Evolutionary conservation across 2,888 invertebrate species (phyloP), one percentile per base, ranked within the genome.

Genomic region (Ctena decussata): DNA sequence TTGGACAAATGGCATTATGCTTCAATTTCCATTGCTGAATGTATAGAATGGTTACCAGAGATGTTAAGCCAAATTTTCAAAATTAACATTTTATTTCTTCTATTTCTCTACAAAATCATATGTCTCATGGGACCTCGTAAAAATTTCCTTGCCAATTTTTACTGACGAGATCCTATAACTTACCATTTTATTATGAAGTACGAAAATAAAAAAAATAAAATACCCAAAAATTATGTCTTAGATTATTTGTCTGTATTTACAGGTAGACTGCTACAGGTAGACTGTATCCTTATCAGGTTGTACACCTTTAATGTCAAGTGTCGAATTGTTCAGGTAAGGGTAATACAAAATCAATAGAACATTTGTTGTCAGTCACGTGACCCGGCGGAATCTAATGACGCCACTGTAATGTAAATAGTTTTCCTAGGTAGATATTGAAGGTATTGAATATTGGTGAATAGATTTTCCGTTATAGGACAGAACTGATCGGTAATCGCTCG

Each of bases 281-380:
- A 65, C 65, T 65, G 32, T 65, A 35, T 65, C 65, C 65, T 65
- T 65, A 65, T 35, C 35, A 8, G 35, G 65, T n/a, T 57, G 30
- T 35, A 12, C 6, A 65, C 65, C 65, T 24, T 32, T 65, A 21
- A 65, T 65, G 65, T 65, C 65, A 65, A 65, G 65, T 65, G 30
- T 65, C 30, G 65, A 65, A 8, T 65, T 8, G 18, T 65, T 65
- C 65, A 65, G 65, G 65, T 35, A 21, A 65, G 35, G 3, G 65
- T 24, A 65, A 65, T 65, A 35, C 65, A 65, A 65, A 73, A 73
- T 73, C 73, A 73, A 73, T 73, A 73, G 30, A 44, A 44, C 73
- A 73, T 73, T 73, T 78, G 87, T 87, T 87, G 87, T 85, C 77
- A 87, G 41, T 78, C 87, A 87, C 75, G 87, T 87, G 87, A 87